Conservation (phyloP, 1,140 invertebrate species). For the Apocrypta bakeri region DNA sequence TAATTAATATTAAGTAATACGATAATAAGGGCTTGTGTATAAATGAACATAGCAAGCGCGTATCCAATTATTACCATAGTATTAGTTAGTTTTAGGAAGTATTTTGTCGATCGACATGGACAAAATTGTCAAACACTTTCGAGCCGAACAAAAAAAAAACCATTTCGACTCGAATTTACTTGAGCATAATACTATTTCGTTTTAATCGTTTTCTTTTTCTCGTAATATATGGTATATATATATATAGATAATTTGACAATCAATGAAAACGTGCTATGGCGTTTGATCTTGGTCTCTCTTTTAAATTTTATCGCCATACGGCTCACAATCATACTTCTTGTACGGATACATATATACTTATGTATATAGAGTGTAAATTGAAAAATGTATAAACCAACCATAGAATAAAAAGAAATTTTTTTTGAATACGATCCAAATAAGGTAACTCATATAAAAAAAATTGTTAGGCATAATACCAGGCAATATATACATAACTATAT, state of each 20-base stretch:
- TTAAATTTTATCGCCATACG: neutral
- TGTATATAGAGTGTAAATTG: constrained; percentile 2
- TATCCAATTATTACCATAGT: constrained; percentile 40
- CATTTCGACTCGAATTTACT: constrained; percentile 49
- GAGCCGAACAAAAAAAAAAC: constrained; percentile 15
- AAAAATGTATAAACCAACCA: neutral
- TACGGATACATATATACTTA: constrained; percentile 12
- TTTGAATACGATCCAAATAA: neutral
- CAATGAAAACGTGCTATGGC: constrained; percentile 58
- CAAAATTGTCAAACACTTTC: constrained; percentile 48
- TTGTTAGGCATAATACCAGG: neutral
- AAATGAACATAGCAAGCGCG: constrained; percentile 49
- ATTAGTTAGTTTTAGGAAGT: constrained; percentile 46
- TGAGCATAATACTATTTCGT: constrained; percentile 50
- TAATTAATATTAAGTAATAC: constrained; percentile 50
- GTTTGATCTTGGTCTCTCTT: constrained; percentile 52
- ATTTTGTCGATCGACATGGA: constrained; percentile 47
- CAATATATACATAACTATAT: constrained; percentile 40
- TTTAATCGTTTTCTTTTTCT: constrained; percentile 40
- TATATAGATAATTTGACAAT: constrained; percentile 47
- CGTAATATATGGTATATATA: constrained; percentile 35
- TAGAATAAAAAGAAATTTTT: neutral
- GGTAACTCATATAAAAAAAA: constrained; percentile 7
- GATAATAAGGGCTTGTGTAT: neutral
- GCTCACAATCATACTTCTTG: neutral